These are phyloP conservation scores for Heliocidaris erythrogramma DNA, from an alignment of 35 echinoderm and acorn worm species.

Conservation along the genomic window DNA sequence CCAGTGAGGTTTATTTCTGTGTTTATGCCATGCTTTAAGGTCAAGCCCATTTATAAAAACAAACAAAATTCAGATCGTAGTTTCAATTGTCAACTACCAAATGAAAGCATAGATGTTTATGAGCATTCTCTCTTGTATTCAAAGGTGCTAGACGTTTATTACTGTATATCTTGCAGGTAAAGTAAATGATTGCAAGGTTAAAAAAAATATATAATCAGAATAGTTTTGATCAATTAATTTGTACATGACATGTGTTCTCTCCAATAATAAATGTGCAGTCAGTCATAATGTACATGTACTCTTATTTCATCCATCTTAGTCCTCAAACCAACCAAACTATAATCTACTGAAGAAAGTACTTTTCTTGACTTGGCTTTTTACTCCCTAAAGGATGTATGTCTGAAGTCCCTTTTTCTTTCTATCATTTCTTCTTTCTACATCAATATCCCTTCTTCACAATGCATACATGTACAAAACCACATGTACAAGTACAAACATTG, in stretches of 20 bases:
- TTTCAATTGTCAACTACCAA: background rate
- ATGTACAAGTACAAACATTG: background rate
- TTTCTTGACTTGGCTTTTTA: background rate
- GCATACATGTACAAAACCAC: background rate
- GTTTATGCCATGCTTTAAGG: background rate
- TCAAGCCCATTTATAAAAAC: background rate
- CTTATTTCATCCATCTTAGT: no score
- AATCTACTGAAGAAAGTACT: background rate
- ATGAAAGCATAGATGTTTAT: background rate
- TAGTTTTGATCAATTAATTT: no score
- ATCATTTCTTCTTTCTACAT: background rate
- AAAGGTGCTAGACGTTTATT: background rate
- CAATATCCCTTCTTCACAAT: background rate
- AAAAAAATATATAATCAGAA: no score
- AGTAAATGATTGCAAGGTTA: no score
- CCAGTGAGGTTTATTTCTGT: background rate
- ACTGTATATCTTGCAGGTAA: background rate
- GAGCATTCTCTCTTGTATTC: background rate
- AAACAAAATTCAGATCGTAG: background rate
- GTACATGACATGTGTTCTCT: no score
- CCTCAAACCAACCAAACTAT: no score
- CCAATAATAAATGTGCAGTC: no score
- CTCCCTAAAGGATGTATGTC: no score
- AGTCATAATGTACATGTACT: no score
- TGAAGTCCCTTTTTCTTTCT: no score